Conservation (phyloP, 1,140 invertebrate genomes). For the Pogonus chalceus region DNA sequence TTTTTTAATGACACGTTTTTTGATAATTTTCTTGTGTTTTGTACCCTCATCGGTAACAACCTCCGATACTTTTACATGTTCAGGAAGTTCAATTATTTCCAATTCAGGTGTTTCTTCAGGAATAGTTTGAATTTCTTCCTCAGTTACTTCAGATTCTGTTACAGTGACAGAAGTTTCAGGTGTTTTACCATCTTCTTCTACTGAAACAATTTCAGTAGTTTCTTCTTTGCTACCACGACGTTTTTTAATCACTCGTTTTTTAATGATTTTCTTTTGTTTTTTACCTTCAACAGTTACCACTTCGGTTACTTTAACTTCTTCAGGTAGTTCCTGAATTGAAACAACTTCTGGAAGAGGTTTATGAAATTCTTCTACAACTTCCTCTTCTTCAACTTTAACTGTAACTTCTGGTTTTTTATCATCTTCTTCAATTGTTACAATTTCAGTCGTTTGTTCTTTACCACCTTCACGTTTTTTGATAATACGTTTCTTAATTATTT, state of each 20-base stretch:
- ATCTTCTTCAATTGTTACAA: constrained; percentile 1
- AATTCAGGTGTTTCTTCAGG: constrained; percentile 18
- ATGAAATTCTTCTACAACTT: constrained; percentile 16
- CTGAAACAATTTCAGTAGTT: constrained; percentile 28
- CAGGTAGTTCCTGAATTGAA: constrained; percentile 19
- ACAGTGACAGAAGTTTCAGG: constrained; percentile 32
- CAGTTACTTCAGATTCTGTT: constrained; percentile 25
- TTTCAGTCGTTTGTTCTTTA: not conserved
- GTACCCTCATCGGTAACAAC: constrained; percentile 20
- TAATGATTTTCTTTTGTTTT: constrained; percentile 15
- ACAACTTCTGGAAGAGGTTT: not conserved
- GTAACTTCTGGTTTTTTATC: constrained; percentile 18
- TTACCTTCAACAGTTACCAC: constrained; percentile 16
- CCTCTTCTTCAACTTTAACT: constrained; percentile 24
- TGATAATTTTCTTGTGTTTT: constrained; percentile 22
- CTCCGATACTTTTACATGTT: constrained; percentile 11
- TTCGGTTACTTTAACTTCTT: constrained; percentile 34
- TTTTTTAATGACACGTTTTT: constrained; percentile 29
- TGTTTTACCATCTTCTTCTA: constrained; percentile 22
- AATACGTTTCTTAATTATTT: constrained; percentile 15
- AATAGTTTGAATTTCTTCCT: constrained; percentile 22
- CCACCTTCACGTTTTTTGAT: not conserved
- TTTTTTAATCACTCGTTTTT: constrained; percentile 20
- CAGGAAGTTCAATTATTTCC: constrained; percentile 16
- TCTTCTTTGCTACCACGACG: constrained; percentile 24